Conservation (phyloP, 2,888 invertebrate species). For the Nymphalis polychloros region DNA sequence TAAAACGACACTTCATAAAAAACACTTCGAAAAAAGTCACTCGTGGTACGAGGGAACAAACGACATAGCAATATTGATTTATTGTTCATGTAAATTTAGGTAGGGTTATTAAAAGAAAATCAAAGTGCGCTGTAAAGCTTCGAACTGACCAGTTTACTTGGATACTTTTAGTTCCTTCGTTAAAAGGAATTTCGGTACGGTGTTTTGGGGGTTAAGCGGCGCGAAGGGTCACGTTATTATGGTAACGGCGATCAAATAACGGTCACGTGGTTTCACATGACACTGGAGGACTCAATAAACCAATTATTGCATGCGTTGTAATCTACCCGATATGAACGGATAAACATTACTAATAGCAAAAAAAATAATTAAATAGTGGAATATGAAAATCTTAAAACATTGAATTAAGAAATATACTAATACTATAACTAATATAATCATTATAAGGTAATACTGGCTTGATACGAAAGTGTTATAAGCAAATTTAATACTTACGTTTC, state of each 20-base stretch:
- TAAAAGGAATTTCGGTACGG: slow-evolving; percentile 27
- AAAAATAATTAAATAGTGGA: too few species aligned
- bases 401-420: too few species aligned
- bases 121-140: slow-evolving; percentile 47
- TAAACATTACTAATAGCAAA: not conserved
- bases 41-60: slow-evolving; percentile 34
- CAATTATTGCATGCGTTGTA: slow-evolving; percentile 31
- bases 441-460: too few species aligned
- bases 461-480: too few species aligned
- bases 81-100: slow-evolving; percentile 51
- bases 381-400: too few species aligned
- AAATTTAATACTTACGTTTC: too few species aligned
- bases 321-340: slow-evolving; percentile 27
- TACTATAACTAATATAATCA: too few species aligned
- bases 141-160: slow-evolving; percentile 34
- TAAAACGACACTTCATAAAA: slow-evolving; percentile 42
- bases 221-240: slow-evolving; percentile 29
- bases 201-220: slow-evolving; percentile 34
- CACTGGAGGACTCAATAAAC: slow-evolving; percentile 33
- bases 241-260: slow-evolving; percentile 33
- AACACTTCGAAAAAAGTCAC: too few species aligned
- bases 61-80: slow-evolving; percentile 57
- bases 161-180: slow-evolving; percentile 34
- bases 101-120: slow-evolving; percentile 45
- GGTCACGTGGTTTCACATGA: slow-evolving; percentile 35